Evolutionary conservation across 2,797 vertebrate genomes (phyloP), one percentile per base, ranked within the genome.

Genomic region (Crocodylus rhombifer): DNA sequence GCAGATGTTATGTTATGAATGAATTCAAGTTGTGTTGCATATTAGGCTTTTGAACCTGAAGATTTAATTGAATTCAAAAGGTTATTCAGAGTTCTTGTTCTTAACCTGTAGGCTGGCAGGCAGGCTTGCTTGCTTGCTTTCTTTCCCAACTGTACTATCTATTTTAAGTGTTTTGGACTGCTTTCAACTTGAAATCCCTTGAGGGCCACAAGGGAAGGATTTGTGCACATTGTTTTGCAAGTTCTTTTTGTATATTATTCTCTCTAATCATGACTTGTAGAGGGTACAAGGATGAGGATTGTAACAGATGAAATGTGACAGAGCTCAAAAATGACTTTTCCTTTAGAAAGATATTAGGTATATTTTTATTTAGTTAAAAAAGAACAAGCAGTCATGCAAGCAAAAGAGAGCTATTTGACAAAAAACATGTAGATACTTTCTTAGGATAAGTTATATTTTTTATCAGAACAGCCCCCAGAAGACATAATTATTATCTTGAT

Each of bases 391-490:
- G 90, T 0, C 4, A 77, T 55, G 63, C 58, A 83, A 96, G 76
- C 88, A 86, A 91, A 14, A 91, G 20, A 57, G 69, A 90, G 84
- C 28, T 93, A 82, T 95, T 97, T 93, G 88, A 86, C 83, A 82
- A 78, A 79, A 71, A 90, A 71, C 1, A 1, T 16, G 17, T 77
- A 75, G 82, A 65, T 21, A 78, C 57, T 86, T 93, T 93, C 42
- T 94, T 67, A 91, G 73, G 30, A 82, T 84, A 86, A 95, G 88
- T 88, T 92, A 4, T 91, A 91, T 94, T 95, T 97, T 90, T 97
- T 95, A 93, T 88, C 88, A 92, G 82, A 61, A 80, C 77, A 82
- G 84, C 55, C 73, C 28, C 56, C 77, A 94, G 80, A 95, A 96
- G 90, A 91, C 80, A 71, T 30, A 79, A 91, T 94, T 89, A 90